Base-by-base conservation (phyloP, 2,888 invertebrate genomes). In the Idaea straminata region DNA sequence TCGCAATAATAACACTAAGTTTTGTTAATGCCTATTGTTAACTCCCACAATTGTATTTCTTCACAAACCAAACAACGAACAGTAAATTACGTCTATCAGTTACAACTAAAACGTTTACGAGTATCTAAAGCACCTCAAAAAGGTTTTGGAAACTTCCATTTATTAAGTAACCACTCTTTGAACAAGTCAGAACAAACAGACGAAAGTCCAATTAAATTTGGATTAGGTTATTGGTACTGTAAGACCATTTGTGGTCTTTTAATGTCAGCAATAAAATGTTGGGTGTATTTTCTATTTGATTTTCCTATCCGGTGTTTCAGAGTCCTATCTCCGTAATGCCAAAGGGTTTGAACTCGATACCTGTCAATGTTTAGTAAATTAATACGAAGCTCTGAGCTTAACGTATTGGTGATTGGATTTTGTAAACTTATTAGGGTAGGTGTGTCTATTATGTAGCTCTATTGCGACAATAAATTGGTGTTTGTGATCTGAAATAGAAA, bases 131-230 rank as follows among this genome's bases (percentile, higher is more conserved):
- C 47, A 47, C 47, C 47, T 47, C 13, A 47, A 47, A 47, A 47
- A 47, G 47, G 10, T 47, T 10, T 13, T 47, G 47, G 47, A 47
- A 47, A 47, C 47, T 47, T 47, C 47, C 47, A 47, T 47, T 47
- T 47, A 47, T 47, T 47, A 47, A 47, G 47, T 47, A 47, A 16
- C 63, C 62, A 65, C 63, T 63, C 62, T 59, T 59, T 16, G 61
- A 62, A 65, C 61, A 62, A 62, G 63, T 64, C 61, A 66, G 65
- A 67, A 68, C 64, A 66, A 70, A 58, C 35, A 62, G 63, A 65
- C 64, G 67, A 62, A 62, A 68, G 68, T 80, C 81, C 78, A 80
- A 81, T 81, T 81, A 81, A 77, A 77, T 73, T 73, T 67, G 73
- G 74, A 78, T 80, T 79, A 78, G 70, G 74, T 73, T 77, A 78